phyloP scores from a whole-genome alignment of 1,140 invertebrate genomes.

The Zaprionus lachaisei region DNA sequence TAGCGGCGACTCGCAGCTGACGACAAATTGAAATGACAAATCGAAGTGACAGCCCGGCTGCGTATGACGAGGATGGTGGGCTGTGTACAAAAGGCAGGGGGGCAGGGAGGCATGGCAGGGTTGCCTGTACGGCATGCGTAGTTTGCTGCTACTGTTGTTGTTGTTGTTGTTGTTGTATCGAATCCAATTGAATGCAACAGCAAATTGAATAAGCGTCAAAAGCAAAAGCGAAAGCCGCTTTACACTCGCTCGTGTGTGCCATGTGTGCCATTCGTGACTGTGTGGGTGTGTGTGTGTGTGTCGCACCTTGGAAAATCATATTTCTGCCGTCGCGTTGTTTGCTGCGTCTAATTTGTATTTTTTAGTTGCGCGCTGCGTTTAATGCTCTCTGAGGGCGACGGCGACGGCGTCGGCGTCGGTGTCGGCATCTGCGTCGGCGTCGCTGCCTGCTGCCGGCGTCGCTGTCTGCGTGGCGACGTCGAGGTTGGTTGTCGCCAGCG shows the following conservation, averaged over 20 bases:
- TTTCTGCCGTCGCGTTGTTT: constrained; percentile 43
- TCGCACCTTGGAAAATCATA: constrained; percentile 72
- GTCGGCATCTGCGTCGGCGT: constrained; percentile 4
- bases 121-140: background rate
- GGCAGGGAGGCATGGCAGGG: background rate
- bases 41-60: constrained; percentile 40
- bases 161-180: constrained; percentile 34
- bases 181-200: constrained; percentile 80
- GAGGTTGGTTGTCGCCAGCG: constrained; percentile 35
- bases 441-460: constrained; percentile 17
- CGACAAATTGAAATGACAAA: constrained; percentile 60
- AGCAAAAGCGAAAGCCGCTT: constrained; percentile 78
- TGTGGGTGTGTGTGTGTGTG: constrained; percentile 17
- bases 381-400: constrained; percentile 77
- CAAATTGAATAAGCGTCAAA: constrained; percentile 80
- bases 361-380: constrained; percentile 62
- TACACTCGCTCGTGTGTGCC: constrained; percentile 22
- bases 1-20: background rate
- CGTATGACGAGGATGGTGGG: background rate
- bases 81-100: background rate
- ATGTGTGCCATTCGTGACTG: background rate
- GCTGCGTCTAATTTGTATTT: constrained; percentile 69
- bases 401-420: constrained; percentile 25
- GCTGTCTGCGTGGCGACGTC: constrained; percentile 1
- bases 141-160: background rate